phyloP scores from a whole-genome alignment of 2,113 vertebrate genomes.

The Sterrhoptilus dennistouni region DNA sequence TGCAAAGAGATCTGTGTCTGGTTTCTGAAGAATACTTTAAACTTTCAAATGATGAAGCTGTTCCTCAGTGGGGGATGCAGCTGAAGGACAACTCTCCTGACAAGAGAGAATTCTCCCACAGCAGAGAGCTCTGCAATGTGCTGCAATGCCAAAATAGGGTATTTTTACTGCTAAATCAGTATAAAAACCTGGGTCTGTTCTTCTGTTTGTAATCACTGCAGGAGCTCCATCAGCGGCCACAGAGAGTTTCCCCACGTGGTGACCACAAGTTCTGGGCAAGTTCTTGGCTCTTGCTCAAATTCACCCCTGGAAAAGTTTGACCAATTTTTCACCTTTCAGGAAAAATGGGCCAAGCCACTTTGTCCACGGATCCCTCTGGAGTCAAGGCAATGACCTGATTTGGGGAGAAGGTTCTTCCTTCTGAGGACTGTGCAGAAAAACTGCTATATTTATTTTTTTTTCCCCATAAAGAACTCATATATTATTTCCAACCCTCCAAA shows the following conservation, averaged over 20 bases:
- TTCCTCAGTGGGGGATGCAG: not conserved
- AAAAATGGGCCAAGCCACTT: not conserved
- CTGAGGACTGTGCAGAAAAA: not conserved
- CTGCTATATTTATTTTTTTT: not conserved
- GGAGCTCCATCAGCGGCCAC: not conserved
- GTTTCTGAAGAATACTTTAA: not conserved
- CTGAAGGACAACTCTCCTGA: not conserved
- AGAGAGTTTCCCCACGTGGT: not conserved
- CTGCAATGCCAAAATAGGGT: fast-evolving
- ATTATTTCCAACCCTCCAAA: not conserved
- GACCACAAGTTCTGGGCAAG: not conserved
- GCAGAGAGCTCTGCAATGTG: not conserved
- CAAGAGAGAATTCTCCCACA: not conserved
- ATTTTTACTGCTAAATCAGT: not conserved
- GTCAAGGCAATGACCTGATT: not conserved
- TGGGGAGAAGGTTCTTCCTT: not conserved
- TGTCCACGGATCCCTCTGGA: not conserved
- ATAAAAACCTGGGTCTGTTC: not conserved
- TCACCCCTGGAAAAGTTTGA: not conserved
- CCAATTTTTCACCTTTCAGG: not conserved
- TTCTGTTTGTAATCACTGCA: not conserved
- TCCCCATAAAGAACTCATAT: not conserved
- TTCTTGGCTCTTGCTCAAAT: not conserved
- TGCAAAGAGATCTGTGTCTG: not conserved
- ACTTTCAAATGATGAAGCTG: not conserved